A percentile compares a stretch with the other conserved stretches of the same genome.
phyloP scores from a whole-genome alignment of 2,888 invertebrate genomes.

The Acleris cristana region DNA sequence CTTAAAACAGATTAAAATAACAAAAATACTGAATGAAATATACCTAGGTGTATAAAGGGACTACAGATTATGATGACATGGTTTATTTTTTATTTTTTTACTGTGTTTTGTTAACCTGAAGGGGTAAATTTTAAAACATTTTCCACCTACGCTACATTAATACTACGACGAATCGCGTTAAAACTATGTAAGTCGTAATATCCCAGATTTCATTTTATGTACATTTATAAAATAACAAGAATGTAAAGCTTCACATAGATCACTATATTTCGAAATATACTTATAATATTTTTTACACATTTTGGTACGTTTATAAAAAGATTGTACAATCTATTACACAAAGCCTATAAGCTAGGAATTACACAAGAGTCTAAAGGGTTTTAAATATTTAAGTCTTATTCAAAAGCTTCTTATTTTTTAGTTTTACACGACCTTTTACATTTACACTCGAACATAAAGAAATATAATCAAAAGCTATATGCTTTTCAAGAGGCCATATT shows the following conservation, averaged over 20 bases:
- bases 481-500: too few relatives aligned
- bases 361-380: slow-evolving; percentile 17
- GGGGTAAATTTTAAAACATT: slow-evolving; percentile 13
- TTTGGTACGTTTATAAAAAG: slow-evolving; percentile 40
- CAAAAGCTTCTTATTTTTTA: slow-evolving; percentile 14
- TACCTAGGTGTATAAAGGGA: too few relatives aligned
- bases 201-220: slow-evolving; percentile 78
- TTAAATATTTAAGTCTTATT: slow-evolving; percentile 15
- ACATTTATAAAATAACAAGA: slow-evolving; percentile 70
- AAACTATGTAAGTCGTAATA: slow-evolving; percentile 82
- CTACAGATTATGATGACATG: too few relatives aligned
- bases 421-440: not conserved
- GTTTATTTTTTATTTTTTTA: too few relatives aligned
- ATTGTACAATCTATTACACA: slow-evolving; percentile 34
- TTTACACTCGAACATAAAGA: not conserved
- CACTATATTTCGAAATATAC: slow-evolving; percentile 53
- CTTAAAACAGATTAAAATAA: too few relatives aligned
- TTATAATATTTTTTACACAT: slow-evolving; percentile 37
- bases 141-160: slow-evolving; percentile 32
- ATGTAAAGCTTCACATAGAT: slow-evolving; percentile 74
- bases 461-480: not conserved
- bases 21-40: too few relatives aligned
- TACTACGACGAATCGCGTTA: slow-evolving; percentile 60
- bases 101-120: not conserved
- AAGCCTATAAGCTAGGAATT: slow-evolving; percentile 19